A percentile compares a stretch with the other conserved stretches of the same genome.
Evolutionary conservation across 2,888 invertebrate species (phyloP).

Genomic region (Acheta domesticus): DNA sequence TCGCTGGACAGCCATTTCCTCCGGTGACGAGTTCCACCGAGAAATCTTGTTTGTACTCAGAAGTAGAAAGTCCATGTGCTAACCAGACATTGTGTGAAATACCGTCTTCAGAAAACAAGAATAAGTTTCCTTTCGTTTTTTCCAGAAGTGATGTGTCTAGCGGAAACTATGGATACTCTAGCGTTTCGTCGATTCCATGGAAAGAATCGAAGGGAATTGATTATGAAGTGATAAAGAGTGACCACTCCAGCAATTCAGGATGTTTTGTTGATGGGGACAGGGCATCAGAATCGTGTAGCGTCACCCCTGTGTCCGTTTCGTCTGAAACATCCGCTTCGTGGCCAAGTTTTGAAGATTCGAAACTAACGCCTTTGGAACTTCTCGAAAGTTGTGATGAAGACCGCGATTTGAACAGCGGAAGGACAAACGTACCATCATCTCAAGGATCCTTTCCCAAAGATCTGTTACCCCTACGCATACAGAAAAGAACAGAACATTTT

Average conservation of each 20-base stretch:
- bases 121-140: too few species aligned
- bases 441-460: not conserved
- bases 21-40: not conserved
- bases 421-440: not conserved
- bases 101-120: too few species aligned
- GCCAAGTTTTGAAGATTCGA: not conserved
- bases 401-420: not conserved
- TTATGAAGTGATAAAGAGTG: too few species aligned
- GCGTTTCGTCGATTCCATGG: too few species aligned
- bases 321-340: not conserved
- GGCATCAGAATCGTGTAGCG: constrained; percentile 31
- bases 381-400: not conserved
- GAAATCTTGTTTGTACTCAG: too few species aligned
- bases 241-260: too few species aligned
- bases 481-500: not conserved
- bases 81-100: too few species aligned
- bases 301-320: constrained; percentile 25
- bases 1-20: not conserved
- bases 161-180: too few species aligned
- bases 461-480: not conserved
- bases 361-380: not conserved
- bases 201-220: too few species aligned
- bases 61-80: too few species aligned
- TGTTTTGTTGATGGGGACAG: not conserved
- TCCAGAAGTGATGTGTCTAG: too few species aligned